Base-by-base conservation (phyloP, 1,140 invertebrate genomes). In the Euura lappo region DNA sequence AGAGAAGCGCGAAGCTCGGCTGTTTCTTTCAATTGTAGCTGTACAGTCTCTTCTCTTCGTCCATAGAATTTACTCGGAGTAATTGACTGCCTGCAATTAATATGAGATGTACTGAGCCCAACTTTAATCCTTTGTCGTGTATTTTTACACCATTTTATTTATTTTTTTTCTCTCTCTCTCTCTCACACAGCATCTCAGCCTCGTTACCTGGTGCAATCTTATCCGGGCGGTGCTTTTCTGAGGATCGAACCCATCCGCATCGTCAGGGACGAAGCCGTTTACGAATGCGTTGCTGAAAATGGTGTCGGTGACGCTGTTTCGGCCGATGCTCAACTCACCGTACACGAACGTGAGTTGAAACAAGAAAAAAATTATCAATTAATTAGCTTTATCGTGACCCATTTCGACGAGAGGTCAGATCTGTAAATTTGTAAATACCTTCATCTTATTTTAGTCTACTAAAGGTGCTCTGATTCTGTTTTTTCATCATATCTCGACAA, bases 201-300 rank as follows among this genome's bases (percentile, higher is more conserved):
- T 45, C 91, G 94, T 45, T 95, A 95, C 84, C 88, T 91, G 82
- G 91, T 94, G 45, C 91, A 92, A 65, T 89, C 91, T 66, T 93
- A 92, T 85, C 82, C 87, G 4, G 89, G 90, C 71, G 95, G 95
- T 70, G 94, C 96, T 42, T 91, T 98, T 75, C 90, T 99, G 44
- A 89, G 98, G 75, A 99, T 99, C 78, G 97, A 99, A 81, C 96
- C 96, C 0, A 96, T 97, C 8, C 91, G 94, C 74, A 88, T 92
- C 13, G 89, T 88, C 11, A 91, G 96, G 71, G 96, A 98, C 84
- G 95, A 97, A 84, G 94, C 95, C 45, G 93, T 91, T 2, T 99
- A 98, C 88, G 97, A 99, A 85, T 99, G 98, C 86, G 92, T 98
- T 69, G 98, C 97, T 0, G 97, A 99, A 87, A 99, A 99, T 88